Evolutionary conservation across 1,140 invertebrate genomes (phyloP).

Genomic region (Contarinia nasturtii): DNA sequence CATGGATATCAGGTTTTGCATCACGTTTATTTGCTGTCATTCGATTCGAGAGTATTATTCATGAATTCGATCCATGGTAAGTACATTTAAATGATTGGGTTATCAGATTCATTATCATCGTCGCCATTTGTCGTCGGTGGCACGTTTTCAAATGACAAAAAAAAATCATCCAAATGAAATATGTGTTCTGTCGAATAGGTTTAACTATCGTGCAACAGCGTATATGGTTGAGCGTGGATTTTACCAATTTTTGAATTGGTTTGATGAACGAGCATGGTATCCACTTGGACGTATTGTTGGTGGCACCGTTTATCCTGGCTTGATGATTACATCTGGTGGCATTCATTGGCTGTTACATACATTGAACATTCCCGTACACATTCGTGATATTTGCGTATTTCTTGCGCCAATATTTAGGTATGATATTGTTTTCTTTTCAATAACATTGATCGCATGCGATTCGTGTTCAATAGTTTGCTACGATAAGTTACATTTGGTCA

Average conservation of each 20-base stretch:
- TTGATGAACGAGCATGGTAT: conserved; percentile 98
- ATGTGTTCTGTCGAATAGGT: too few relatives aligned
- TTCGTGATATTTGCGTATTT: conserved; percentile 95
- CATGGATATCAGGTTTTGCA: conserved; percentile 94
- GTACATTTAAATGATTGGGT: conserved; percentile 13
- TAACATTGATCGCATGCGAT: too few relatives aligned
- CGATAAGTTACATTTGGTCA: too few relatives aligned
- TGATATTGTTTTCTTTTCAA: too few relatives aligned
- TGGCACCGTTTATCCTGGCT: conserved; percentile 91
- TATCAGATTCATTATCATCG: too few relatives aligned
- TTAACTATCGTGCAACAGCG: conserved; percentile 82
- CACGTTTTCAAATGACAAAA: conserved; percentile 32
- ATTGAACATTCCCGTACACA: conserved; percentile 87
- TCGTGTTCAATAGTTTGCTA: too few relatives aligned
- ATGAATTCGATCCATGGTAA: conserved; percentile 99
- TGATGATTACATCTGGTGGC: conserved; percentile 93
- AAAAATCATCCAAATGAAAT: too few relatives aligned
- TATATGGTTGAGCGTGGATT: conserved; percentile 91
- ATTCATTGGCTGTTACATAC: conserved; percentile 77
- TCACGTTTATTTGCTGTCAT: conserved; percentile 97
- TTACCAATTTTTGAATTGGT: conserved; percentile 98
- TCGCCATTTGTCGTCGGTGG: conserved; percentile 2
- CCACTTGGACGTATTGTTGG: conserved; percentile 92
- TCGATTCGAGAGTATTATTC: conserved; percentile 98
- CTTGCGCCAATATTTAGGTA: conserved; percentile 90